Base-by-base conservation (phyloP, 2,888 invertebrate genomes). In the Drosophila barbarae region DNA sequence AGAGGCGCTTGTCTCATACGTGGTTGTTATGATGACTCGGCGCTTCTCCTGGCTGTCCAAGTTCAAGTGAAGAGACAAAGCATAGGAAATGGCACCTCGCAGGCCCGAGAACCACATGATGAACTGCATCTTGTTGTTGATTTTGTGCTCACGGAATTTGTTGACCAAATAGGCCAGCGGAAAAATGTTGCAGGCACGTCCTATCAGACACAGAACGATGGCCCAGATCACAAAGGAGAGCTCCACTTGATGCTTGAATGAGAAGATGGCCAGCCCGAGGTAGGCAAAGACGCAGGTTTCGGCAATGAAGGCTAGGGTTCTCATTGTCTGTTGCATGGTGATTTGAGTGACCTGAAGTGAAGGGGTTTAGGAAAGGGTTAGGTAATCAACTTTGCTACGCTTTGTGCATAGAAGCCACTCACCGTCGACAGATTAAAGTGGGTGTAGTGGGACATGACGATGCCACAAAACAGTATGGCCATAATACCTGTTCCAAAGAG, bases 201-300 rank as follows among this genome's bases (percentile, higher is more conserved):
- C 98, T 56, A 98, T 91, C 36, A 99, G 90, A 86, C 97, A 97
- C 71, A 99, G 91, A 44, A 97, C 93, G 60, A 99, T 93, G 72
- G 97, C 96, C 98, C 98, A 99, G 51, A 98, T 93, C 5, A 99
- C 95, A 56, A 99, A 91, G 0, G 98, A 95, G 18, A 95, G 93
- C 89, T 98, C 96, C 36, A 98, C 95, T 61, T 96, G 93, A 88
- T 99, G 96, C 76, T 95, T 93, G 89, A 99, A 99, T 87, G 98
- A 99, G 90, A 94, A 97, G 72, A 89, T 90, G 0, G 90, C 90
- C 67, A 90, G 61, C 3, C 90, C 99, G 61, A 99, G 92, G 87
- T 99, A 99, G 5, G 99, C 99, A 92, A 99, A 99, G 1, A 99
- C 98, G 89, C 98, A 98, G 1, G 99, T 99, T 90, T 99, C 99